Conservation (phyloP, 1,140 invertebrate genomes). For the Caenorhabditis briggsae region DNA sequence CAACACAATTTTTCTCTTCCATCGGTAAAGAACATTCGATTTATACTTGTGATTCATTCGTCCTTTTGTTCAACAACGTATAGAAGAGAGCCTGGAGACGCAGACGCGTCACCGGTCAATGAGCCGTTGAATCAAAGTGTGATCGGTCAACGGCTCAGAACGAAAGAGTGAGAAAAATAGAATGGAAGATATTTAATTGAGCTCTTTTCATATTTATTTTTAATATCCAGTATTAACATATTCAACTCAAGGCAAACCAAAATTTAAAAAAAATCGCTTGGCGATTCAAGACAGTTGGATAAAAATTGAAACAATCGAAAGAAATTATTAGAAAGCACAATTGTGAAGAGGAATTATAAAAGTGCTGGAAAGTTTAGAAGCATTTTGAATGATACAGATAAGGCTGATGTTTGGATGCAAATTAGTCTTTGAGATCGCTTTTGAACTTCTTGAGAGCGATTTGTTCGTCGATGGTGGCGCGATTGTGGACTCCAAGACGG, state of each 20-base stretch:
- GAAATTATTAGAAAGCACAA: neutral
- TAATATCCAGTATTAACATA: too few relatives aligned
- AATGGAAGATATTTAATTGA: neutral
- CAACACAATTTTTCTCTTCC: neutral
- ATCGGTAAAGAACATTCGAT: neutral
- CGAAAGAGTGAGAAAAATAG: neutral
- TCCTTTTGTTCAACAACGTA: neutral
- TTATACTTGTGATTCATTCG: neutral
- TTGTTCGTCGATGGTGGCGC: constrained; percentile 12
- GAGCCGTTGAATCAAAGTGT: neutral
- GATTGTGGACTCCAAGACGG: constrained; percentile 1
- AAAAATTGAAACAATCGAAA: neutral
- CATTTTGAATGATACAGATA: neutral
- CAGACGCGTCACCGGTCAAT: constrained; percentile 7
- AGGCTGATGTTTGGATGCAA: neutral
- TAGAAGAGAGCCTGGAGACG: neutral
- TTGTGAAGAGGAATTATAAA: neutral
- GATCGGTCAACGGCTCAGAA: neutral
- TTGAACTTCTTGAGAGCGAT: constrained; percentile 9
- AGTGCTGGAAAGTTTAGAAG: neutral
- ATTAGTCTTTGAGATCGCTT: neutral
- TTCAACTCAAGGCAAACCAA: too few relatives aligned
- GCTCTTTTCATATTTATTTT: neutral
- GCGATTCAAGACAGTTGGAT: neutral
- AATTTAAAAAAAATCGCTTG: neutral